Evolutionary conservation across 2,888 invertebrate genomes (phyloP), one percentile per base, ranked within the genome.

Genomic region (Brenthis hecate): DNA sequence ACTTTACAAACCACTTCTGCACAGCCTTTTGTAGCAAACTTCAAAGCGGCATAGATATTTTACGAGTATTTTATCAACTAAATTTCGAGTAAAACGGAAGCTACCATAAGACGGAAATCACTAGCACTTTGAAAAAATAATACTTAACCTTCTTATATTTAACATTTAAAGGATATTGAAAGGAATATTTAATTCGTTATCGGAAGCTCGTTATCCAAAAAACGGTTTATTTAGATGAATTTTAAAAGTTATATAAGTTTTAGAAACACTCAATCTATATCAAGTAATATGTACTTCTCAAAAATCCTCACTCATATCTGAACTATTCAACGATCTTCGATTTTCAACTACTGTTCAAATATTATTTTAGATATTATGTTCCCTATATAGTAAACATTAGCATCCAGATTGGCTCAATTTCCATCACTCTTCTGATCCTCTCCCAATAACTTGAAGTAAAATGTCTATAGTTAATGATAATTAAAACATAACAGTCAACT

Each of bases 401-500:
- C 16, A 16, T n/a, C 16, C 16, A 2, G 6, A n/a, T 53, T 16
- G 51, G n/a, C 16, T 53, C 6, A 16, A 5, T 16, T 14, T 47
- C 13, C 13, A 13, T 13, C n/a, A 56, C 43, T 19, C 3, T 13
- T 2, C 11, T 47, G 13, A 28, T 43, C 11, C 43, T 43, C 43
- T 43, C n/a, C 56, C 16, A 54, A 54, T 43, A 55, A 56, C 28
- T 57, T 61, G 36, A 51, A 67, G 51, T 56, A n/a, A 56, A 62
- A 67, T 56, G 50, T 56, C 55, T 56, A 19, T 62, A 67, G 62
- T 61, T 56, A 67, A 23, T 60, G 32, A 61, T 66, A 56, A 56
- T 67, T 55, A 62, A 55, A 67, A 67, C 61, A 56, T 50, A 67
- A 67, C 61, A 56, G 61, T 67, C 85, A 85, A 78, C 86, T 86